A percentile compares a stretch with the other conserved stretches of the same genome.
Evolutionary conservation across 2,113 vertebrate genomes (phyloP).

Genomic region (Ailuropoda melanoleuca): DNA sequence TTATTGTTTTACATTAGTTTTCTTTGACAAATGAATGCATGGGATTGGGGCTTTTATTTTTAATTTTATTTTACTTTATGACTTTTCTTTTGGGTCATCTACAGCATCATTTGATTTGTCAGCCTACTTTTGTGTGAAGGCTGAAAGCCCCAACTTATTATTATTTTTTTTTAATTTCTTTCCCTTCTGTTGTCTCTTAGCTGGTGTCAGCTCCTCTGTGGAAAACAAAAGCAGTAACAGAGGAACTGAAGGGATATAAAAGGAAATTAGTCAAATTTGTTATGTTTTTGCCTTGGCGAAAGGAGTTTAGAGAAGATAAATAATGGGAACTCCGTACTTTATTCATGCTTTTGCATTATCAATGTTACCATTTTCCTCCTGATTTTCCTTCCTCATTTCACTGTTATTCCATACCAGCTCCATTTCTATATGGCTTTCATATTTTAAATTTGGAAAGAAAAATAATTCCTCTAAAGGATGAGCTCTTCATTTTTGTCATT

Average conservation of each 20-base stretch:
- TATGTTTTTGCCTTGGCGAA: background rate
- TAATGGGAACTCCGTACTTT: background rate
- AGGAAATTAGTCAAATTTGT: background rate
- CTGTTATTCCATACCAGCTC: background rate
- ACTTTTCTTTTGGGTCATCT: background rate
- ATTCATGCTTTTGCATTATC: background rate
- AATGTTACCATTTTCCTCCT: background rate
- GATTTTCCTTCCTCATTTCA: background rate
- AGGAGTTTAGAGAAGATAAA: background rate
- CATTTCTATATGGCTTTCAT: background rate
- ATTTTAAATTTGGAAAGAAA: background rate
- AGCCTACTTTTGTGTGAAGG: background rate
- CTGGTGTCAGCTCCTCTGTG: background rate
- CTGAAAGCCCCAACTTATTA: background rate
- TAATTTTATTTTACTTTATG: background rate
- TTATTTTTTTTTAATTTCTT: background rate
- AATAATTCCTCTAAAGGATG: background rate
- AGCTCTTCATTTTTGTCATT: background rate
- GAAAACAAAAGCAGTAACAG: background rate
- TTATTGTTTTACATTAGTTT: background rate
- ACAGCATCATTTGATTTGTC: background rate
- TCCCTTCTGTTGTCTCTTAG: background rate
- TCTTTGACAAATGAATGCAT: background rate
- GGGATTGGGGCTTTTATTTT: background rate
- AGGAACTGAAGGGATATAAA: background rate